phyloP scores from a whole-genome alignment of 1,140 invertebrate genomes.

The Idris sp. region DNA sequence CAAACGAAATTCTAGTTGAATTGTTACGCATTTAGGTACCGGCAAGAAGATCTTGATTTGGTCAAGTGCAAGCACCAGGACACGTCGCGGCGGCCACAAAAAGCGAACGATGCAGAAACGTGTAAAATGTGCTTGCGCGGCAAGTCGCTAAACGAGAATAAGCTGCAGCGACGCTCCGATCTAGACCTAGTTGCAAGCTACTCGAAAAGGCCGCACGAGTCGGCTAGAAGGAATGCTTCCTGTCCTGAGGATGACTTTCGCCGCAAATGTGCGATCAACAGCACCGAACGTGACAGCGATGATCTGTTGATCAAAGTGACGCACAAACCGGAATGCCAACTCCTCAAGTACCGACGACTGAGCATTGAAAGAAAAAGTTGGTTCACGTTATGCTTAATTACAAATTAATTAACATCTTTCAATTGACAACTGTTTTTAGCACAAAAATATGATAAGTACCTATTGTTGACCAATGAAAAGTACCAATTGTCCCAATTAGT shows the following conservation, averaged over 20 bases:
- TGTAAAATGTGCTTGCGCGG: constrained; percentile 61
- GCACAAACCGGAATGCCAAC: constrained; percentile 72
- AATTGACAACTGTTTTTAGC: too few relatives aligned
- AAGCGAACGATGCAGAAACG: constrained; percentile 46
- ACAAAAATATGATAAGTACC: too few relatives aligned
- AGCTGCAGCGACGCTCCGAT: constrained; percentile 67
- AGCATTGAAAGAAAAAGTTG: constrained; percentile 39
- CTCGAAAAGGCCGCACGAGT: constrained; percentile 68
- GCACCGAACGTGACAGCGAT: constrained; percentile 43
- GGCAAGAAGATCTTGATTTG: constrained; percentile 71
- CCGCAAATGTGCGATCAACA: constrained; percentile 42
- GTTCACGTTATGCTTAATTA: too few relatives aligned
- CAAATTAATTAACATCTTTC: too few relatives aligned
- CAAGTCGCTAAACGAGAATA: constrained; percentile 64
- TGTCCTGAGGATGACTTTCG: constrained; percentile 61
- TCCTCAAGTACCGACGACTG: constrained; percentile 67
- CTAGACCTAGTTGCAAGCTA: constrained; percentile 71
- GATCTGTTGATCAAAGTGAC: constrained; percentile 66
- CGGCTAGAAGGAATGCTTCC: constrained; percentile 55
- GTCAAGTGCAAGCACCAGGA: constrained; percentile 52
- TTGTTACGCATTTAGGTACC: constrained; percentile 62
- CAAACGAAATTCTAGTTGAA: too few relatives aligned
- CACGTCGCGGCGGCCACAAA: constrained; percentile 22
- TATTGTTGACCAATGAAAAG: too few relatives aligned
- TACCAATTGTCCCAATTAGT: too few relatives aligned